A percentile compares a stretch with the other conserved stretches of the same genome.
Conservation (phyloP, 2,797 vertebrate genomes). For the Pipistrellus pygmaeus region DNA sequence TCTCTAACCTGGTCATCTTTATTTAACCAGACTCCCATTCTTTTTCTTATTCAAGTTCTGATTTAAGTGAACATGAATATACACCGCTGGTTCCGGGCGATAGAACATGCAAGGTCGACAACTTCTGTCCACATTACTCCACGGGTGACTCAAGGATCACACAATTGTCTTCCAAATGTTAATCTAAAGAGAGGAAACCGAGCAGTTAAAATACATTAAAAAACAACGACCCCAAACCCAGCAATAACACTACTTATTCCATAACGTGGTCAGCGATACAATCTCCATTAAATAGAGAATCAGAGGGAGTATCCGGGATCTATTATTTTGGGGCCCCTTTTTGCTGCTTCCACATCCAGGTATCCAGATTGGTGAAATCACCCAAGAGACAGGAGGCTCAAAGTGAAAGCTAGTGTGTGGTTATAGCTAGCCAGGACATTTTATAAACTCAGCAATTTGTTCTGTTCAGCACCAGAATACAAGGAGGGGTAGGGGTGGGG, state of each 20-base stretch:
- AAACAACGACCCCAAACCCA: neutral
- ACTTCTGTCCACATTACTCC: conserved; percentile 70
- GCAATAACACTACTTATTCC: neutral
- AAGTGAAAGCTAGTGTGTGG: neutral
- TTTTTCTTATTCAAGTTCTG: conserved; percentile 56
- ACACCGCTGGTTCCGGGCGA: conserved; percentile 32
- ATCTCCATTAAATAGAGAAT: neutral
- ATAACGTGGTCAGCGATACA: neutral
- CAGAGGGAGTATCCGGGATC: neutral
- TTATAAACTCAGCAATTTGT: neutral
- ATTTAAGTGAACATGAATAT: conserved; percentile 65
- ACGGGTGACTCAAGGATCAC: conserved; percentile 10
- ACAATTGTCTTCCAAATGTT: conserved; percentile 28
- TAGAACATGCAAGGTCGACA: conserved; percentile 6
- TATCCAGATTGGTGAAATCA: neutral
- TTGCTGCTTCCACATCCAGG: neutral
- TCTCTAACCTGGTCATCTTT: conserved; percentile 70
- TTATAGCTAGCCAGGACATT: neutral
- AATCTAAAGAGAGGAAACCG: conserved; percentile 75
- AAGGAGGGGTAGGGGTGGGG: neutral
- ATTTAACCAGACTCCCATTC: conserved; percentile 85
- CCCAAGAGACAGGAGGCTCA: neutral
- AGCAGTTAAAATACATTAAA: conserved; percentile 52
- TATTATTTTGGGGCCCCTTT: neutral
- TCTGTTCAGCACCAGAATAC: neutral